Base-by-base conservation (phyloP, 2,888 invertebrate genomes). In the Dendrolimus houi region DNA sequence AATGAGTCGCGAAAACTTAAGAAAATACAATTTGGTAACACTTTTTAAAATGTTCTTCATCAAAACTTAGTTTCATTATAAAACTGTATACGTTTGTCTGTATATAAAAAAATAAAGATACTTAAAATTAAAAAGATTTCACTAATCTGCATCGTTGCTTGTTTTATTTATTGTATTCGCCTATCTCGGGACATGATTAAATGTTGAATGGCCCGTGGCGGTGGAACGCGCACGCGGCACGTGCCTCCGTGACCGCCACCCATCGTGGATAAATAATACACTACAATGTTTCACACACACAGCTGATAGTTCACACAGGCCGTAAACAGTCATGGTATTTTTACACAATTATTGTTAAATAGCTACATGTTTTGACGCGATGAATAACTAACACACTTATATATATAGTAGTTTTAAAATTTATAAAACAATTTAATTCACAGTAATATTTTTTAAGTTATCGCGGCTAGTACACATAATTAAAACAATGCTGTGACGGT, bases 231-330 rank as follows among this genome's bases (percentile, higher is more conserved):
- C 64, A 56, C 55, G 60, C 61, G 68, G 66, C 82, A 75, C 77
- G 78, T 78, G 81, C 71, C 70, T 62, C 63, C 66, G 70, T 68
- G 71, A 72, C 71, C 72, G 67, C 70, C 62, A 60, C 65, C 64
- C 63, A 70, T 75, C 68, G 63, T 73, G 70, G 78, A 80, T 77
- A 74, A 77, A 77, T 77, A 79, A 77, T 68, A 70, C 72, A 71
- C 63, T 64, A 72, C 64, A 62, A 59, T 59, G 67, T 63, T 63
- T 64, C 60, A 66, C 66, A 62, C 65, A 68, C 66, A 69, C 71
- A 70, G 66, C 66, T 74, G 70, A 74, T 75, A 75, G 70, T 65
- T 75, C 71, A 70, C 69, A 76, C 68, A 66, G 69, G 70, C 72
- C 69, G 68, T 75, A 69, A 75, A 70, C 69, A 72, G 69, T 71